phyloP scores from a whole-genome alignment of 2,888 invertebrate genomes.

The Andrena hattorfiana region DNA sequence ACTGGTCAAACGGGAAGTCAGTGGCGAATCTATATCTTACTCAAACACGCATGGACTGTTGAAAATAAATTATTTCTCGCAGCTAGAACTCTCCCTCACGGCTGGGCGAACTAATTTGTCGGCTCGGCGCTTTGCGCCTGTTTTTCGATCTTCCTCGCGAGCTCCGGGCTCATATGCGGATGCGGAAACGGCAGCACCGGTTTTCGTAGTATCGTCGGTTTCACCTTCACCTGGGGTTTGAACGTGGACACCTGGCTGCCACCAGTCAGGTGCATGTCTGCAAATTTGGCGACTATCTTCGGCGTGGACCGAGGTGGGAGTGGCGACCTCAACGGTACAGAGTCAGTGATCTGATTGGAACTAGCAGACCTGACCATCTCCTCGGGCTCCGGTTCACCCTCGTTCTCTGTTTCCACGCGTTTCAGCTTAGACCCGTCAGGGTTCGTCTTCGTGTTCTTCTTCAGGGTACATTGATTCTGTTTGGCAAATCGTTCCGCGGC shows the following conservation, averaged over 20 bases:
- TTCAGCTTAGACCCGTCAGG: constrained; percentile 69
- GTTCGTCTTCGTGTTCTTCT: constrained; percentile 88
- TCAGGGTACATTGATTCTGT: constrained; percentile 92
- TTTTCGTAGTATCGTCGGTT: constrained; percentile 92
- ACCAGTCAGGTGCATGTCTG: constrained; percentile 88
- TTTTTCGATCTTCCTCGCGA: constrained; percentile 83
- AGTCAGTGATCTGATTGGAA: constrained; percentile 79
- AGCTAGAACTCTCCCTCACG: constrained; percentile 5
- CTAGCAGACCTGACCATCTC: constrained; percentile 81
- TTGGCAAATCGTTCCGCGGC: constrained; percentile 92
- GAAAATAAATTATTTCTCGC: constrained; percentile 50
- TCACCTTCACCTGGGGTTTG: constrained; percentile 92
- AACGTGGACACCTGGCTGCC: constrained; percentile 85
- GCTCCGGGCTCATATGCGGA: constrained; percentile 84
- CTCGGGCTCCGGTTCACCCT: constrained; percentile 69
- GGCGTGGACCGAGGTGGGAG: constrained; percentile 88
- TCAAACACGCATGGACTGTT: constrained; percentile 32
- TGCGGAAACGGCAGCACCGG: constrained; percentile 86
- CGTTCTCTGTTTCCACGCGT: constrained; percentile 68
- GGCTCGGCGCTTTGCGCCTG: constrained; percentile 82
- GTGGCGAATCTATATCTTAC: constrained; percentile 51
- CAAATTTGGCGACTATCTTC: constrained; percentile 88
- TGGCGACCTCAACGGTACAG: constrained; percentile 83
- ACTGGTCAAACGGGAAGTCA: constrained; percentile 76
- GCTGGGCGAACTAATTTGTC: constrained; percentile 71